Evolutionary conservation across 1,140 invertebrate species (phyloP), one percentile per base, ranked within the genome.

Genomic region (Drosophila lacertosa): DNA sequence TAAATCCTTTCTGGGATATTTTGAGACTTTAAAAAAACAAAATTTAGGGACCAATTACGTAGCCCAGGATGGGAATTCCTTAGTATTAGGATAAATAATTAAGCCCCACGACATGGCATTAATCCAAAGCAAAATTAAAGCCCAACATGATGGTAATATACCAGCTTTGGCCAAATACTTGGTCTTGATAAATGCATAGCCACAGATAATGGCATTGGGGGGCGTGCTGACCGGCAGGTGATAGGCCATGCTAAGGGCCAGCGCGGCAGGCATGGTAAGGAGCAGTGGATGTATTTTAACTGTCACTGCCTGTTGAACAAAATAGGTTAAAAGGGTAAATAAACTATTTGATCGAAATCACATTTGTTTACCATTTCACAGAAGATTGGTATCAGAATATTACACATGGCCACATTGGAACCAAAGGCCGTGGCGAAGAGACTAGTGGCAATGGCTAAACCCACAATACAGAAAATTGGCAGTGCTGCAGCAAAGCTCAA

Each of bases 201-300:
- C 95, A 33, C 96, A 96, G 0, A 97, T 96, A 53, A 99, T 98
- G 0, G 98, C 97, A 92, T 99, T 99, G 5, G 97, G 97, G 6
- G 97, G 97, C 0, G 95, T 95, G 35, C 92, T 92, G 0, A 96
- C 95, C 1, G 96, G 96, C 57, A 92, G 65, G 37, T 92, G 92
- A 89, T 94, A 95, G 0, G 95, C 93, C 90, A 93, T 97, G 2
- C 96, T 97, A 77, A 95, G 96, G 3, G 93, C 94, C 37, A 96
- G 90, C 0, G 96, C 93, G 0, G 96, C 94, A 0, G 98, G 97
- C 54, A 98, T 91, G 93, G 98, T 97, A 77, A 98, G 92, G 84
- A 95, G 95, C 39, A 98, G 89, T 0, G 98, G 97, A 93, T 98
- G 96, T 16, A 95, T 92, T 68, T 93, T 83, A 64, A 96, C 92